These are phyloP conservation scores for Phrixothrix hirtus DNA, from an alignment of 2,888 invertebrate species.

Conservation along the genomic window DNA sequence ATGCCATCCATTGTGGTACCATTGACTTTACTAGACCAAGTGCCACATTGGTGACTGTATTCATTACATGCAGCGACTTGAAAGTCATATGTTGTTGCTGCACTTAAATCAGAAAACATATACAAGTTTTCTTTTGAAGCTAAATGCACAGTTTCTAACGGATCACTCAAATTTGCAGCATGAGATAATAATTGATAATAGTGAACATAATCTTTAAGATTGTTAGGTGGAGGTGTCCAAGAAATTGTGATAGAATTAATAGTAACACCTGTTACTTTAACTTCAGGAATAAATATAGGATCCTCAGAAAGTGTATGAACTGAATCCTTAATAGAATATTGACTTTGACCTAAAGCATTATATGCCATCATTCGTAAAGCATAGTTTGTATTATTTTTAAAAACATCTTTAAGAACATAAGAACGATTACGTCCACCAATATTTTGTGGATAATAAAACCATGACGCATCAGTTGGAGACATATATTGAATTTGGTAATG, in stretches of 20 bases:
- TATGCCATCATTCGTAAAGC: slow-evolving; percentile 67
- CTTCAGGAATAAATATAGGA: slow-evolving; percentile 77
- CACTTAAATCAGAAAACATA: slow-evolving; percentile 76
- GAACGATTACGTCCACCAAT: slow-evolving; percentile 69
- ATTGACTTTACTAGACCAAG: slow-evolving; percentile 76
- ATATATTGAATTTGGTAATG: slow-evolving; percentile 61
- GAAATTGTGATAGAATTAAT: slow-evolving; percentile 79
- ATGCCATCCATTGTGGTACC: slow-evolving; percentile 84
- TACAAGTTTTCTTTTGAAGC: slow-evolving; percentile 71
- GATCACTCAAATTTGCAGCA: slow-evolving; percentile 58
- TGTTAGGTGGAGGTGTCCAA: slow-evolving; percentile 71
- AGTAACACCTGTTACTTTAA: slow-evolving; percentile 72
- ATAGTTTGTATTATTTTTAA: slow-evolving; percentile 69
- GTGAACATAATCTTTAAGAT: slow-evolving; percentile 72
- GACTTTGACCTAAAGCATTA: slow-evolving; percentile 67
- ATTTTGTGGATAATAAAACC: slow-evolving; percentile 62
- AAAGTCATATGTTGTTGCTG: slow-evolving; percentile 80
- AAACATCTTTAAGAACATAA: slow-evolving; percentile 65
- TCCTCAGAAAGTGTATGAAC: slow-evolving; percentile 71
- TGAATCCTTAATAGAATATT: slow-evolving; percentile 59
- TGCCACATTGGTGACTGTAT: slow-evolving; percentile 73
- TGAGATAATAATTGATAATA: slow-evolving; percentile 72
- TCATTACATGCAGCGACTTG: slow-evolving; percentile 82
- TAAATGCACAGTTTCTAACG: slow-evolving; percentile 66
- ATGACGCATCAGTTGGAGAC: slow-evolving; percentile 59